Conservation (phyloP, 2,888 invertebrate species). For the Drosophila seclusa region DNA sequence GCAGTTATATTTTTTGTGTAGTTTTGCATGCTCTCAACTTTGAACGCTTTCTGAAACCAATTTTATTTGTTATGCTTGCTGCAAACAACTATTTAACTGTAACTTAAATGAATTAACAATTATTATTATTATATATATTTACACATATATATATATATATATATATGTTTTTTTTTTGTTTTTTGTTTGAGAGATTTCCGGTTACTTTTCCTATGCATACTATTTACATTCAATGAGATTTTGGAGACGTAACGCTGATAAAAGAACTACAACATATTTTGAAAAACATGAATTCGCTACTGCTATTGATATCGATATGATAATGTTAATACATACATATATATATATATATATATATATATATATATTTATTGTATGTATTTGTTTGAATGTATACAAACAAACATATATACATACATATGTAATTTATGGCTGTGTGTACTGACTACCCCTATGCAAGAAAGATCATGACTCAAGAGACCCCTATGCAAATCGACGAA, state of each 20-base stretch:
- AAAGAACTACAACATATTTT: conserved; percentile 83
- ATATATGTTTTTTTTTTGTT: not conserved
- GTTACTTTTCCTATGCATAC: conserved; percentile 21
- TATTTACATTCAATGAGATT: conserved; percentile 24
- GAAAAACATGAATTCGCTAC: conserved; percentile 80
- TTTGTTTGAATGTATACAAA: conserved; percentile 32
- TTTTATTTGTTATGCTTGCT: conserved; percentile 34
- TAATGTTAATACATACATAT: conserved; percentile 38
- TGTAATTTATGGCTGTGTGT: conserved; percentile 71
- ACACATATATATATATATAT: too few species aligned
- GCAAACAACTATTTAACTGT: conserved; percentile 16
- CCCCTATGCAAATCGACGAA: conserved; percentile 20
- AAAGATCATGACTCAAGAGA: conserved; percentile 20
- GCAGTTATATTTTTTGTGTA: conserved; percentile 28
- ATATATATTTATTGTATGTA: conserved; percentile 27
- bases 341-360: conserved; percentile 38
- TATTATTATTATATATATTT: too few species aligned
- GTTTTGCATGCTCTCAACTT: conserved; percentile 45
- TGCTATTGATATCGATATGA: conserved; percentile 46
- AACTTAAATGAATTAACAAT: conserved; percentile 17
- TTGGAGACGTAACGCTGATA: conserved; percentile 49
- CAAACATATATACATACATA: conserved; percentile 35
- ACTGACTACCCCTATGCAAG: conserved; percentile 67
- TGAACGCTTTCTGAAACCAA: conserved; percentile 29
- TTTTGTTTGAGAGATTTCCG: conserved; percentile 26